Conservation (phyloP, 2,113 vertebrate genomes). For the Bostrychus sinensis region DNA sequence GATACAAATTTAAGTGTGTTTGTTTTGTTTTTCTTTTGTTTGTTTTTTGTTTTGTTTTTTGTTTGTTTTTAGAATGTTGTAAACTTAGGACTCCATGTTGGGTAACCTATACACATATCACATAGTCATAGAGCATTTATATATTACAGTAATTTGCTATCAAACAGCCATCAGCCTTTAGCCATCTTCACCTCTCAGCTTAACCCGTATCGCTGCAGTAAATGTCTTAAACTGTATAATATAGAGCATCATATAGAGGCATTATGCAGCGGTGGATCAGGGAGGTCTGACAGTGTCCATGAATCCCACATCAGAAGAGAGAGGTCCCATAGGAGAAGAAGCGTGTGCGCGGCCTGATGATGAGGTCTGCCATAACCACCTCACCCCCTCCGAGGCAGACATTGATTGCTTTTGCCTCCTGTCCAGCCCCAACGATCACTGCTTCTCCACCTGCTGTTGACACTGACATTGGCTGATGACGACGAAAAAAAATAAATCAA, state of each 20-base stretch:
- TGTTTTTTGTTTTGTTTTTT: too few species aligned
- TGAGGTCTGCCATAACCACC: constrained; percentile 41
- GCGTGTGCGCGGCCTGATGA: constrained; percentile 34
- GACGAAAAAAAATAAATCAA: constrained; percentile 51
- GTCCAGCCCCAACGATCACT: constrained; percentile 27
- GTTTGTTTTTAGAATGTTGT: too few species aligned
- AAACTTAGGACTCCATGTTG: background rate
- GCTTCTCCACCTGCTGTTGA: constrained; percentile 39
- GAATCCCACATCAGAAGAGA: constrained; percentile 31
- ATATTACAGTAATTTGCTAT: background rate
- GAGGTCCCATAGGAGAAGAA: constrained; percentile 32
- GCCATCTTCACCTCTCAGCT: constrained; percentile 24
- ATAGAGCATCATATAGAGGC: constrained; percentile 25
- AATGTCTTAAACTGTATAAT: constrained; percentile 47
- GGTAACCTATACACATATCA: background rate
- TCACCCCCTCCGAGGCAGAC: constrained; percentile 29
- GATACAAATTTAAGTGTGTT: too few species aligned
- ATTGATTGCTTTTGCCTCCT: constrained; percentile 62
- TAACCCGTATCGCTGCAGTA: constrained; percentile 44
- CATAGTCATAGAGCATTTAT: background rate
- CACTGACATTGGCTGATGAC: constrained; percentile 42
- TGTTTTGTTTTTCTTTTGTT: too few species aligned
- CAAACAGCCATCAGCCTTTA: background rate
- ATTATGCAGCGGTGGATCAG: constrained; percentile 33
- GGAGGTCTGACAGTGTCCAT: constrained; percentile 36